A percentile compares a stretch with the other conserved stretches of the same genome.
phyloP scores from a whole-genome alignment of 2,113 vertebrate genomes.

The Microcebus lehilahytsara region DNA sequence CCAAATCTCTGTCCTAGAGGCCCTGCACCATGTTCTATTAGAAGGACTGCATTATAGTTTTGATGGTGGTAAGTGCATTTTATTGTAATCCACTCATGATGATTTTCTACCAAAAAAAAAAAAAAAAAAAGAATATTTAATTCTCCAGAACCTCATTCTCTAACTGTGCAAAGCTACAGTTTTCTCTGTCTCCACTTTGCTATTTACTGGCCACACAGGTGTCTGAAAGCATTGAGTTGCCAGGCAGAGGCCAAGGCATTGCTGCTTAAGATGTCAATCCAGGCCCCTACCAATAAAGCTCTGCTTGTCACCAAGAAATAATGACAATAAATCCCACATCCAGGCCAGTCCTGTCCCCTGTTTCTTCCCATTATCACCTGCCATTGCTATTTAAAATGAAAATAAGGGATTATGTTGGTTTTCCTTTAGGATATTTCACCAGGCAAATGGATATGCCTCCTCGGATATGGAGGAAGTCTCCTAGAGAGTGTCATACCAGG shows the following conservation, averaged over 20 bases:
- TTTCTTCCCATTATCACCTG: neutral
- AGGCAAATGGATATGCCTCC: neutral
- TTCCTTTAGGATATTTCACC: neutral
- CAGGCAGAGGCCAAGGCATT: neutral
- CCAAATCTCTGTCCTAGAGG: neutral
- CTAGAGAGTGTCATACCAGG: rapidly evolving
- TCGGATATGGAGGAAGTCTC: neutral
- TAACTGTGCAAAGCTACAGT: neutral
- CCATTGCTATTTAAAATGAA: neutral
- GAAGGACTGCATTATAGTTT: neutral
- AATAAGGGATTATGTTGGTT: neutral
- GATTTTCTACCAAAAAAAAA: neutral
- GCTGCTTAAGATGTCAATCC: neutral
- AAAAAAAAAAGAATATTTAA: neutral
- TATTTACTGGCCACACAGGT: neutral
- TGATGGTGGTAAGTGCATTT: neutral
- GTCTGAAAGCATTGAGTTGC: neutral
- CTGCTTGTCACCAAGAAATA: neutral
- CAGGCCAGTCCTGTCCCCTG: neutral
- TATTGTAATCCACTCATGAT: neutral
- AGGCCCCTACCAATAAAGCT: neutral
- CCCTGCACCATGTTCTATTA: neutral
- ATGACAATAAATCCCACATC: neutral
- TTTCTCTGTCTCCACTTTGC: neutral
- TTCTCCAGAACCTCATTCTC: neutral